phyloP scores from a whole-genome alignment of 2,113 vertebrate genomes.

The Callopanchax toddi region DNA sequence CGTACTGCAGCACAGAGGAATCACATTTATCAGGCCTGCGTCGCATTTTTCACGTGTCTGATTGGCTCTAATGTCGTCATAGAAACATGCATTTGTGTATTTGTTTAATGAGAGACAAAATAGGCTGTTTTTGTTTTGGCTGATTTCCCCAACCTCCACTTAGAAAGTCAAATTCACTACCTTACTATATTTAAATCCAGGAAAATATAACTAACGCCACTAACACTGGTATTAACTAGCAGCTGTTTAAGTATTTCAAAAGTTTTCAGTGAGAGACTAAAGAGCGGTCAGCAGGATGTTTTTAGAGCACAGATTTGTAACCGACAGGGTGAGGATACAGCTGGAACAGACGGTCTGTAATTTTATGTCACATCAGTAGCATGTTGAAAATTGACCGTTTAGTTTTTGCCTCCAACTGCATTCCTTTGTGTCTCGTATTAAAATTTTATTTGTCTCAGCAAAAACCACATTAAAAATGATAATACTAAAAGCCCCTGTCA shows the following conservation, averaged over 20 bases:
- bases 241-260: constrained; percentile 69
- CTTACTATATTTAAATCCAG: no score
- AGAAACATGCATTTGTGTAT: background rate
- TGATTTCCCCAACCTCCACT: no score
- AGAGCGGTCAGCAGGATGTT: constrained; percentile 40
- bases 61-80: background rate
- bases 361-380: background rate
- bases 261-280: constrained; percentile 32
- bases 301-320: constrained; percentile 25
- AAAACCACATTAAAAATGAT: no score
- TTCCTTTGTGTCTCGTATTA: background rate
- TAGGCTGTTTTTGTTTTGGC: background rate
- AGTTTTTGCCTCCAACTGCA: background rate
- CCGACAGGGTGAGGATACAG: constrained; percentile 9
- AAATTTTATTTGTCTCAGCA: no score
- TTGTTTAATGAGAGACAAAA: background rate
- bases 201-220: no score
- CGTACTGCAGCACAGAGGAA: background rate
- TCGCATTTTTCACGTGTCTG: no score
- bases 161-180: no score
- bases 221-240: constrained; percentile 47
- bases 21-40: no score
- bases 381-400: background rate
- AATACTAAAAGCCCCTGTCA: no score
- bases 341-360: constrained; percentile 15